A percentile compares a stretch with the other conserved stretches of the same genome.
phyloP scores from a whole-genome alignment of 2,888 invertebrate species.

The Eilema depressum region DNA sequence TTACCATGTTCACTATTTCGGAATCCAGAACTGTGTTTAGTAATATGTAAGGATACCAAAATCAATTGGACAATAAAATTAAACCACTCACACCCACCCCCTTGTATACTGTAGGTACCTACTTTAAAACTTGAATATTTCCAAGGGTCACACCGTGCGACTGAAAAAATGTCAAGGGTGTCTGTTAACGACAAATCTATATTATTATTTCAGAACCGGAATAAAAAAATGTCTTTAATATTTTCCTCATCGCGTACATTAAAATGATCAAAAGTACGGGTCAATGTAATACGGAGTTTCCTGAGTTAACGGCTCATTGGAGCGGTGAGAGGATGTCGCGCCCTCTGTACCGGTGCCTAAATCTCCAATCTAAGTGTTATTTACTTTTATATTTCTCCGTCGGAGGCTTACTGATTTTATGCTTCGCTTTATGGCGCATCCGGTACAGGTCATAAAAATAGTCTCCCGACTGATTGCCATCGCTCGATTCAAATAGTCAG shows the following conservation, averaged over 20 bases:
- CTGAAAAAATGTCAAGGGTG: neutral
- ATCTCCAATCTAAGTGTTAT: conserved; percentile 81
- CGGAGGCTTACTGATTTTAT: conserved; percentile 82
- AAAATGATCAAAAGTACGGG: conserved; percentile 63
- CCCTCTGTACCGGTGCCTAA: conserved; percentile 65
- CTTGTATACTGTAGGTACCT: neutral
- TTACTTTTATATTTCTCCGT: conserved; percentile 82
- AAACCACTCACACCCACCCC: no score
- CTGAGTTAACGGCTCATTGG: conserved; percentile 64
- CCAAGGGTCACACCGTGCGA: neutral
- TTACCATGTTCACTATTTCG: no score
- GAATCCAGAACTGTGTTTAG: no score
- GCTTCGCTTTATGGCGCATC: conserved; percentile 81
- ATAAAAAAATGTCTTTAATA: conserved; percentile 40
- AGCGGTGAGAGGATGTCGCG: conserved; percentile 59
- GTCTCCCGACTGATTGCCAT: conserved; percentile 80
- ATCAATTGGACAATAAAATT: no score
- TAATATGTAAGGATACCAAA: no score
- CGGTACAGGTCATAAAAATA: conserved; percentile 82
- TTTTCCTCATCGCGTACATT: conserved; percentile 51
- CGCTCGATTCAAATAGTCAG: conserved; percentile 72
- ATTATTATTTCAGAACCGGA: conserved; percentile 28
- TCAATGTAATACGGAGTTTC: conserved; percentile 59
- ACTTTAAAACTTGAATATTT: neutral
- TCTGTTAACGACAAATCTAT: conserved; percentile 28